A percentile compares a stretch with the other conserved stretches of the same genome.
These are phyloP conservation scores for Lycaon pictus DNA, from an alignment of 2,113 vertebrate species.

Conservation along the genomic window DNA sequence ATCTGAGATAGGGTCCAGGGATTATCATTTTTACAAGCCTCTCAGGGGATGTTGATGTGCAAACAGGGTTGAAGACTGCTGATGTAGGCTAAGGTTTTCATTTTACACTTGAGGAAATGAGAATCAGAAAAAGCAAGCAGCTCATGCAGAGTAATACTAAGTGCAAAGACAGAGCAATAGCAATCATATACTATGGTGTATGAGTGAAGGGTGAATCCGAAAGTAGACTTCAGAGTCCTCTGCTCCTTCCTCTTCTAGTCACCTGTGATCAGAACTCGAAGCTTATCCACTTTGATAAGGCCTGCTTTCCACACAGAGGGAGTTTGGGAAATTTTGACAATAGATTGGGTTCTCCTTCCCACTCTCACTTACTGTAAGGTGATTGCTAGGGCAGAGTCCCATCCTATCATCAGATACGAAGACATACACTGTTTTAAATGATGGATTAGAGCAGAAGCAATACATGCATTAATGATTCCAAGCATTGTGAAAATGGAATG, in stretches of 20 bases:
- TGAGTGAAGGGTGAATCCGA: not conserved
- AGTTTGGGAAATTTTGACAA: not conserved
- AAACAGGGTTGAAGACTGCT: not conserved
- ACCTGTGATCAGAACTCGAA: not conserved
- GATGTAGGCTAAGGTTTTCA: not conserved
- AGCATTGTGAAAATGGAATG: not conserved
- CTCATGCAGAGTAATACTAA: not conserved
- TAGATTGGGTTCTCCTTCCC: not conserved
- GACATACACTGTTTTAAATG: slow-evolving; percentile 22
- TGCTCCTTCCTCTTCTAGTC: not conserved
- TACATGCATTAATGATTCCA: not conserved
- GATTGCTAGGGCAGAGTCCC: not conserved
- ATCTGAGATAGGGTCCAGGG: not conserved
- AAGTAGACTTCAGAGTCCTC: no score
- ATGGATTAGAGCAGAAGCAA: slow-evolving; percentile 14
- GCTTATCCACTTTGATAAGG: not conserved
- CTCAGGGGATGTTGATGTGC: not conserved
- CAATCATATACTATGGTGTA: accelerated
- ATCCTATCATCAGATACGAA: not conserved
- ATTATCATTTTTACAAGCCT: not conserved
- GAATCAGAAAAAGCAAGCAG: not conserved
- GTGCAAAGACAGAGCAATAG: not conserved
- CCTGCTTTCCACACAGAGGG: not conserved
- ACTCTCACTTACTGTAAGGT: not conserved
- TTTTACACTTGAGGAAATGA: not conserved